These are phyloP conservation scores for Clarias batrachus DNA, from an alignment of 2,113 vertebrate species.

Conservation along the genomic window DNA sequence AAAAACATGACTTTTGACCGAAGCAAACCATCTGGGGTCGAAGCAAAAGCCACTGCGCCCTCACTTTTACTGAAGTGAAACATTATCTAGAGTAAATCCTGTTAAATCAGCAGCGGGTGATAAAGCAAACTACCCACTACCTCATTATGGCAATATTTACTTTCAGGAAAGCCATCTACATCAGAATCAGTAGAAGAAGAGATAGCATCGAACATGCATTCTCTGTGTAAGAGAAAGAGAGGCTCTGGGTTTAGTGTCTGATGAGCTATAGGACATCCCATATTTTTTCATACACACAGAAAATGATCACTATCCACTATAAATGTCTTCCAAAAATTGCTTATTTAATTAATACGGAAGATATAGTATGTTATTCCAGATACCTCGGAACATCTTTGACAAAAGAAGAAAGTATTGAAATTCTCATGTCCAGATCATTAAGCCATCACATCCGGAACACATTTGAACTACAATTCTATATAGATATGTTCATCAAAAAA, in stretches of 20 bases:
- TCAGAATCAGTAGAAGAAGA: neutral
- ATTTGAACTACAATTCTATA: too few relatives aligned
- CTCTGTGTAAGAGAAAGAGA: neutral
- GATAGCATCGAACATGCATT: neutral
- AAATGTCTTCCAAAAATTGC: too few relatives aligned
- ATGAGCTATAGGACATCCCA: neutral
- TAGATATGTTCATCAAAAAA: too few relatives aligned
- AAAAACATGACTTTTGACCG: too few relatives aligned
- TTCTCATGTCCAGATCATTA: too few relatives aligned
- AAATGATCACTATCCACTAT: too few relatives aligned
- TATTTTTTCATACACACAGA: too few relatives aligned
- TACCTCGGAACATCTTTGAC: too few relatives aligned
- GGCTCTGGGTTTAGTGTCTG: neutral
- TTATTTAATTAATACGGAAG: too few relatives aligned
- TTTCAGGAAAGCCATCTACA: neutral
- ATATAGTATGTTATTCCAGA: too few relatives aligned
- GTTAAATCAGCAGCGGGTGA: neutral
- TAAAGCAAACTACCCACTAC: neutral
- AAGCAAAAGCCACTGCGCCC: neutral
- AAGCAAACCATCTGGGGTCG: neutral
- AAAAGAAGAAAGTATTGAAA: too few relatives aligned
- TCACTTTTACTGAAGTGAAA: neutral
- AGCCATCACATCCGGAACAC: too few relatives aligned
- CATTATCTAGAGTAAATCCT: neutral
- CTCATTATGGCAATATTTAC: neutral